phyloP scores from a whole-genome alignment of 1,140 invertebrate genomes.

The Drosophila mauritiana region DNA sequence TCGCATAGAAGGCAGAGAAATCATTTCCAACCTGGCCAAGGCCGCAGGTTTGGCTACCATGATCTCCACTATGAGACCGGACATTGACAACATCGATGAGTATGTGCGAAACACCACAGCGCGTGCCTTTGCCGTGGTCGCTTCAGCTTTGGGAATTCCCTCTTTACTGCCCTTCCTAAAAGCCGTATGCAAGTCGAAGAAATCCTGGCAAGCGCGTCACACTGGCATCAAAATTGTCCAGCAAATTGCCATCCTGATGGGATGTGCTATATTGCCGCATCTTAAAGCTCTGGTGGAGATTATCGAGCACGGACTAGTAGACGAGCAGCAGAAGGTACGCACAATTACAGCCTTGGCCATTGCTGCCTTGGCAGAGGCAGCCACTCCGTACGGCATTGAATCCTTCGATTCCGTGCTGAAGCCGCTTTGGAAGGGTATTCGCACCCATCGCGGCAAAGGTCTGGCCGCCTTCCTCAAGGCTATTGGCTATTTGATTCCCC shows the following conservation, averaged over 20 bases:
- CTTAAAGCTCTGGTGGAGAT: slow-evolving; percentile 99
- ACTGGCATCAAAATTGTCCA: slow-evolving; percentile 99
- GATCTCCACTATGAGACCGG: slow-evolving; percentile 99
- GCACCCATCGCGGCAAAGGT: slow-evolving; percentile 99
- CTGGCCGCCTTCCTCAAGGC: slow-evolving; percentile 99
- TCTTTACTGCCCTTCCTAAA: slow-evolving; percentile 99
- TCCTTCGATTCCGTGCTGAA: slow-evolving; percentile 99
- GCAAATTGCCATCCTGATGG: slow-evolving; percentile 99
- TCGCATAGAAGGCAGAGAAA: slow-evolving; percentile 99
- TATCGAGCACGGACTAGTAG: slow-evolving; percentile 97
- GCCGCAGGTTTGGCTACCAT: slow-evolving; percentile 99
- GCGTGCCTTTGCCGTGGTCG: slow-evolving; percentile 99
- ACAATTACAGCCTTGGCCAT: slow-evolving; percentile 99
- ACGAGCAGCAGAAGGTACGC: slow-evolving; percentile 95
- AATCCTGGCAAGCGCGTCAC: slow-evolving; percentile 99
- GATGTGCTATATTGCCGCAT: slow-evolving; percentile 99
- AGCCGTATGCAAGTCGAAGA: slow-evolving; percentile 99
- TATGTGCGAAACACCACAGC: slow-evolving; percentile 99
- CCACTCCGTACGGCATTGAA: slow-evolving; percentile 99
- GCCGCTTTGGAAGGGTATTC: slow-evolving; percentile 99
- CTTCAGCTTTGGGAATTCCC: slow-evolving; percentile 99
- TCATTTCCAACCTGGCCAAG: slow-evolving; percentile 99
- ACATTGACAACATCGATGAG: slow-evolving; percentile 99
- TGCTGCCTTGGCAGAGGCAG: slow-evolving; percentile 98
- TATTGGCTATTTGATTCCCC: slow-evolving; percentile 99